Evolutionary conservation across 2,797 vertebrate genomes (phyloP).

Genomic region (Spatula clypeata): DNA sequence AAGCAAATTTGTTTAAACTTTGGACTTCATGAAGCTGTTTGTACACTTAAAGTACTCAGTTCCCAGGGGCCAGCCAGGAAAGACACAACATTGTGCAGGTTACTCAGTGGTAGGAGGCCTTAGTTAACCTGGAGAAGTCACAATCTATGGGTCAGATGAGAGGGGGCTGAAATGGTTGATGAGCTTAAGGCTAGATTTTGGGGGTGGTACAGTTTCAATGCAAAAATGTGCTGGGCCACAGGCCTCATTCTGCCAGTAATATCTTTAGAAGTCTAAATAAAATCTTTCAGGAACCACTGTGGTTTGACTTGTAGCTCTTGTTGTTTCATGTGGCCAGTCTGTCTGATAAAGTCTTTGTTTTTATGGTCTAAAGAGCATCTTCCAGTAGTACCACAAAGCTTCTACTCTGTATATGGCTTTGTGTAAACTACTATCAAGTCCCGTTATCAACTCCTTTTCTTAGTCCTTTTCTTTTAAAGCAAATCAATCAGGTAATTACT

Average conservation of each 20-base stretch:
- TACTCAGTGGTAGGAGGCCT: background rate
- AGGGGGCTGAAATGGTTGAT: background rate
- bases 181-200: background rate
- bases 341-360: background rate
- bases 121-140: background rate
- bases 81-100: background rate
- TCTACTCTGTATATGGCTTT: background rate
- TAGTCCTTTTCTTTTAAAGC: background rate
- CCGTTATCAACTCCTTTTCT: background rate
- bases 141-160: background rate
- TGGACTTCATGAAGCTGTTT: background rate
- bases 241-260: background rate
- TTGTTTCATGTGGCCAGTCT: constrained; percentile 5
- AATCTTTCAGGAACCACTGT: background rate
- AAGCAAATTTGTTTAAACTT: background rate
- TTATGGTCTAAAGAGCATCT: background rate
- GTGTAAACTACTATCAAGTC: background rate
- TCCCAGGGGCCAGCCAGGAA: background rate
- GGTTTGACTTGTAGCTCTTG: background rate
- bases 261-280: constrained; percentile 25
- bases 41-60: constrained; percentile 3
- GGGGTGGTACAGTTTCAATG: background rate
- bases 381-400: background rate
- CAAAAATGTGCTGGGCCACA: background rate
- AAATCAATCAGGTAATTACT: constrained; percentile 13